Conservation (phyloP, 2,113 vertebrate species). For the Ondatra zibethicus region DNA sequence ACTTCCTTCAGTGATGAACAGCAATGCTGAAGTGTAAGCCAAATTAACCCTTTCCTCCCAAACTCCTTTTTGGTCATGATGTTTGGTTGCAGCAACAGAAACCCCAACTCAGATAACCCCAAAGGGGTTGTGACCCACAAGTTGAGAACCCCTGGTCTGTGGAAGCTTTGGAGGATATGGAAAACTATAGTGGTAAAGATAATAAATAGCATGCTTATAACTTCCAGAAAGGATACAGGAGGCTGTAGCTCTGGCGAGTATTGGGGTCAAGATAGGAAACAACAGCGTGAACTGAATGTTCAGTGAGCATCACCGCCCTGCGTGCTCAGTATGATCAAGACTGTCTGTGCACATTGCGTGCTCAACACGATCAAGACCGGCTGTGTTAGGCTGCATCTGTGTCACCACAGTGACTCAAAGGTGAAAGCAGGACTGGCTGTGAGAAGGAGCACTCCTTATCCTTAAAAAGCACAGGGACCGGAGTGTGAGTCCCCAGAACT, state of each 20-base stretch:
- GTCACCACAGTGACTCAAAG: background rate
- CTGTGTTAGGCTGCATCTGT: background rate
- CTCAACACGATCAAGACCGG: too few species aligned
- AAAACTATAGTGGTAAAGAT: background rate
- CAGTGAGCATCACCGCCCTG: background rate
- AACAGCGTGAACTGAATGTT: background rate
- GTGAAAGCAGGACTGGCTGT: background rate
- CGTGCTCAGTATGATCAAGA: background rate
- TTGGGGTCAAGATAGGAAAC: background rate
- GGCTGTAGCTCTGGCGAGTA: background rate
- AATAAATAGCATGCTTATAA: background rate
- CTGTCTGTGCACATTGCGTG: too few species aligned
- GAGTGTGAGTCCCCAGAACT: background rate
- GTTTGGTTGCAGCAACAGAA: background rate
- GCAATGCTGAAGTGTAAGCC: background rate
- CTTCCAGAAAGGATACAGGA: conserved; percentile 24
- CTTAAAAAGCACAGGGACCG: background rate
- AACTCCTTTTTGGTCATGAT: background rate
- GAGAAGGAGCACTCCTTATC: background rate
- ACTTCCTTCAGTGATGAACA: background rate
- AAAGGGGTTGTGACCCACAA: background rate
- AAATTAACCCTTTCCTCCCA: background rate
- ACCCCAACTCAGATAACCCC: background rate
- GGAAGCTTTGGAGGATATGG: background rate
- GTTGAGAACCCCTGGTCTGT: background rate